Conservation (phyloP, 2,888 invertebrate genomes). For the Macropis europaea region DNA sequence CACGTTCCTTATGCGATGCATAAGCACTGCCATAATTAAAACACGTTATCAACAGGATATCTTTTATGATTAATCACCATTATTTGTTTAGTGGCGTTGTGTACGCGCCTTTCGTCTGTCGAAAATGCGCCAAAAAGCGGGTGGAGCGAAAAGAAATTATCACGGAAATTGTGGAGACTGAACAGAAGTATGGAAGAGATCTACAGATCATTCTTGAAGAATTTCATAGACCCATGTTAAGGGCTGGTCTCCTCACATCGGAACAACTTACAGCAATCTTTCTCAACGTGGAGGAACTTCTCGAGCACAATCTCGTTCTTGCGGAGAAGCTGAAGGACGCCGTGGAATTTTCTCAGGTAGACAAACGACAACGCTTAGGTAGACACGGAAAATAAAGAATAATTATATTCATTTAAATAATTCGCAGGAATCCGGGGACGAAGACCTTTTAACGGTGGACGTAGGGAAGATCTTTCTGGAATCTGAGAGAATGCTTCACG, state of each 20-base stretch:
- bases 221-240: constrained; percentile 95
- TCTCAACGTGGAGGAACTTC: constrained; percentile 94
- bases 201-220: constrained; percentile 95
- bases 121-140: constrained; percentile 93
- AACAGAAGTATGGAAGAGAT: constrained; percentile 96
- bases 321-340: constrained; percentile 93
- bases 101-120: constrained; percentile 90
- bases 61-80: neutral
- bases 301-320: constrained; percentile 92
- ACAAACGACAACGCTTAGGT: neutral
- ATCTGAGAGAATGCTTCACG: constrained; percentile 94
- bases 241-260: constrained; percentile 93
- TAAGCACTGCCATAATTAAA: too few relatives aligned
- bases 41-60: too few relatives aligned
- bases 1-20: too few relatives aligned
- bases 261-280: constrained; percentile 96
- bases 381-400: neutral
- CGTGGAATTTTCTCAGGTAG: constrained; percentile 87
- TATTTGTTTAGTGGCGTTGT: constrained; percentile 82
- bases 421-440: constrained; percentile 80
- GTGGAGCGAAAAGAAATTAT: constrained; percentile 96
- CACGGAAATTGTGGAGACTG: constrained; percentile 97
- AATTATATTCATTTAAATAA: neutral
- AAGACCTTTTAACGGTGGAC: constrained; percentile 92
- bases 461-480: constrained; percentile 95